Base-by-base conservation (phyloP, 2,113 vertebrate genomes). In the Rana temporaria region DNA sequence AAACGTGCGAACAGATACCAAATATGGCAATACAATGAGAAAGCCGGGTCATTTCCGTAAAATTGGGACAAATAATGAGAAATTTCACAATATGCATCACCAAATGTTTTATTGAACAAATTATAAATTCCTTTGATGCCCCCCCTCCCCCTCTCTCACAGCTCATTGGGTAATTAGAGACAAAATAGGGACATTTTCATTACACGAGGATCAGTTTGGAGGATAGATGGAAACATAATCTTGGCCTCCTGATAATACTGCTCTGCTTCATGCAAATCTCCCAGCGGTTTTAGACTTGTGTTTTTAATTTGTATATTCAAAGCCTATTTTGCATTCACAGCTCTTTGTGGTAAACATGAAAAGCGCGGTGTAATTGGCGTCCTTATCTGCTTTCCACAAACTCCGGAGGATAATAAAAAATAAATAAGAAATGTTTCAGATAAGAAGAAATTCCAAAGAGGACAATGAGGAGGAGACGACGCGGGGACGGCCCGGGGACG, bases 301-400 rank as follows among this genome's bases (percentile, higher is more conserved):
- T 52, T 83, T 76, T 74, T 60, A 52, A 68, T 83, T 83, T 83
- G 72, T 83, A 68, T 83, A 68, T 83, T 83, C 72, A 83, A 83
- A 76, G 56, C 81, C 72, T 68, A 83, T 83, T 83, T 83, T 83
- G 71, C 81, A 83, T 75, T 76, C 53, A 52, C 52, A 52, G 42
- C 81, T 74, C 71, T 83, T 83, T 83, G 81, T 83, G 63, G 64
- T 75, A 76, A 76, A 75, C 81, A 83, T 76, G 63, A 64, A 32
- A 63, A 55, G 71, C n/a, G 30, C 53, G 30, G n/a, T 24, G 53
- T 67, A 67, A 75, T 75, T 75, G 53, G 32, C 75, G 12, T 26
- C 63, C 52, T 68, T 76, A 68, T 82, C 71, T 52, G n/a, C 11
- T 53, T 42, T 42, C 55, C 71, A 24, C 55, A 59, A 71, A 71